Percentiles rank a stretch among this genome's conserved stretches.
phyloP scores from a whole-genome alignment of 1,140 invertebrate species.

The Plutomurus gul region DNA sequence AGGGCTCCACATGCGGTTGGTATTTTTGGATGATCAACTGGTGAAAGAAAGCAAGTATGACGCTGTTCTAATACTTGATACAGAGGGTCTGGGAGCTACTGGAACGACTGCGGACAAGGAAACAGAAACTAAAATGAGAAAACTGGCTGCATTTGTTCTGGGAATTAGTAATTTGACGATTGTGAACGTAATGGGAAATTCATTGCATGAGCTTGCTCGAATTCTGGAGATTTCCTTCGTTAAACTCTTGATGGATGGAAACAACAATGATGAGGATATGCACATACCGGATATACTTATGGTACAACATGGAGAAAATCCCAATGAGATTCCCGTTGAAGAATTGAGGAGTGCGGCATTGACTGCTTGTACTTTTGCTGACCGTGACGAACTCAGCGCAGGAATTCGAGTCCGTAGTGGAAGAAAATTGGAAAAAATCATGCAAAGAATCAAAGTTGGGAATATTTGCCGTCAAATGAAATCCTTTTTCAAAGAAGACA shows the following conservation, averaged over 20 bases:
- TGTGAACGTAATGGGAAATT: slow-evolving; percentile 2
- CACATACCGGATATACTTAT: neutral
- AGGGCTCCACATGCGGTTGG: slow-evolving; percentile 24
- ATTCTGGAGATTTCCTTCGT: slow-evolving; percentile 22
- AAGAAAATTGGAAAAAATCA: neutral
- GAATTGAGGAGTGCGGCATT: neutral
- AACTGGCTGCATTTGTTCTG: slow-evolving; percentile 25
- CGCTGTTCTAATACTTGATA: slow-evolving; percentile 24
- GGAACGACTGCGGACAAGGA: neutral
- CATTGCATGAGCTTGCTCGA: neutral
- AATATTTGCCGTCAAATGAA: too few relatives aligned
- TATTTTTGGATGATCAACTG: neutral
- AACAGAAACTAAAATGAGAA: slow-evolving; percentile 7
- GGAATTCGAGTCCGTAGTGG: neutral
- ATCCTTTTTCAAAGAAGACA: too few relatives aligned
- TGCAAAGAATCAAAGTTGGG: neutral
- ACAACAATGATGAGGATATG: neutral
- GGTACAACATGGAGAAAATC: neutral
- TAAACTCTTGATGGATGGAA: neutral
- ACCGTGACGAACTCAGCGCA: neutral
- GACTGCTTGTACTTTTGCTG: neutral
- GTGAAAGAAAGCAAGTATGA: neutral
- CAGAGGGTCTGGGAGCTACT: slow-evolving; percentile 11
- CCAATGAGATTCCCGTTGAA: neutral
- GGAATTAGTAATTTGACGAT: slow-evolving; percentile 33